Base-by-base conservation (phyloP, 1,140 invertebrate species). In the Macrostomum lignano region DNA sequence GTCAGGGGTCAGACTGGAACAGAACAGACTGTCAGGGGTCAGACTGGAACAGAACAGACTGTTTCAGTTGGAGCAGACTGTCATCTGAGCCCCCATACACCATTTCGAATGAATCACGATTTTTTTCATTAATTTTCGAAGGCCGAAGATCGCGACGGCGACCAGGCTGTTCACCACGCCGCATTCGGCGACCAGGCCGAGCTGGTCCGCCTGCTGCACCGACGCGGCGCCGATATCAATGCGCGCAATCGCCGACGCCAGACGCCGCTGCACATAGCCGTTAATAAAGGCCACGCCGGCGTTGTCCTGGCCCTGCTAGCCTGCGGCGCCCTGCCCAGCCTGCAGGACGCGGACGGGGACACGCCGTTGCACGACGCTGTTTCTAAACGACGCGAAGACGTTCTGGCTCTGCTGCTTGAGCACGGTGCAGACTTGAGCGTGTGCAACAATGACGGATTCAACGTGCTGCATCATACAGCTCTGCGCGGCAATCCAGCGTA, bases 401-500 rank as follows among this genome's bases (percentile, higher is more conserved):
- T 91, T 71, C 63, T 93, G 46, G 70, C 73, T 25, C 60, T 91
- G 38, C 65, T 93, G 35, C 62, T 93, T 52, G 79, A 88, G 48
- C 74, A 78, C 53, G 42, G 42, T 25, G 53, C 51, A 5, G 56
- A 59, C 42, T 79, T 91, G 46, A 82, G 76, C 28, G 66, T 88
- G 28, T 82, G 79, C 36, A 94, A 94, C 61, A 93, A 91, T 64
- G 88, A 88, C 58, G 84, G 84, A 21, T 93, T 93, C 65, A 94
- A 93, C 62, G 76, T 78, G 13, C 65, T 94, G 15, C 84, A 94
- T 57, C 81, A 91, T 60, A 81, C 82, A 3, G 81, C 84, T 37
- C 69, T 93, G 2, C 68, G 84, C 45, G 84, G 84, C 48, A 86
- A 84, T 66, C 75, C 78, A 62, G 81, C 74, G 76, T 81, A 46